Percentiles rank a stretch among this genome's conserved stretches.
Evolutionary conservation across 1,140 invertebrate genomes (phyloP).

Genomic region (Dinoponera quadriceps): DNA sequence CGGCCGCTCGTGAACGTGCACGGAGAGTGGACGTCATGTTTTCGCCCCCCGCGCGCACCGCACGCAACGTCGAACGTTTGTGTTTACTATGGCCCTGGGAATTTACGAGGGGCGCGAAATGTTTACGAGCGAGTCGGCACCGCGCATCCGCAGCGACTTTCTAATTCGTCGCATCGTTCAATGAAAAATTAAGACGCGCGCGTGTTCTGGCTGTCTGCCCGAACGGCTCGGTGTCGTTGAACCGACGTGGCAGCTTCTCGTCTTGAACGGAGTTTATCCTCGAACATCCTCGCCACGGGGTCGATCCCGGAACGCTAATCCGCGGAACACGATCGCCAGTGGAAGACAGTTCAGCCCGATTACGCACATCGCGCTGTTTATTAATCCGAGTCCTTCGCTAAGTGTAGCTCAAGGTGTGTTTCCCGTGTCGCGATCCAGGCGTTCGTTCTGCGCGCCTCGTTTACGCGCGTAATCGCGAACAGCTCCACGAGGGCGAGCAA

Average conservation of each 20-base stretch:
- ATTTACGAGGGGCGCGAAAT: conserved; percentile 59
- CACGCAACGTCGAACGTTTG: background rate
- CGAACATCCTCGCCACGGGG: conserved; percentile 7
- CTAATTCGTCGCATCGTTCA: conserved; percentile 10
- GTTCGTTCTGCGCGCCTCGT: too few relatives aligned
- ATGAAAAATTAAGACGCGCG: conserved; percentile 15
- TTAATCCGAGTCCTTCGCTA: too few relatives aligned
- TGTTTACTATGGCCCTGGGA: conserved; percentile 59
- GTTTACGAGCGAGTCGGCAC: background rate
- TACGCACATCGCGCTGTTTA: background rate
- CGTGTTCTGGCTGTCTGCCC: background rate
- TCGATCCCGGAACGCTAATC: background rate
- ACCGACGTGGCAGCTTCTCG: background rate
- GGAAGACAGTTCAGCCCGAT: background rate
- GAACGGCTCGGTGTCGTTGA: conserved; percentile 25
- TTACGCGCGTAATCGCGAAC: too few relatives aligned
- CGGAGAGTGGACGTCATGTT: conserved; percentile 8
- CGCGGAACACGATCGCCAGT: background rate
- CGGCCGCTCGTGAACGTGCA: conserved; percentile 14
- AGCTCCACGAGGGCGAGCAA: background rate
- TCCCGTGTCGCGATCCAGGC: too few relatives aligned
- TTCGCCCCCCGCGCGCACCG: conserved; percentile 3
- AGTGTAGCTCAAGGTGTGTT: too few relatives aligned
- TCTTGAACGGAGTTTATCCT: conserved; percentile 13
- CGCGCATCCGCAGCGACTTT: conserved; percentile 2